Evolutionary conservation across 2,797 vertebrate genomes (phyloP), one percentile per base, ranked within the genome.

Genomic region (Phataginus tetradactyla): DNA sequence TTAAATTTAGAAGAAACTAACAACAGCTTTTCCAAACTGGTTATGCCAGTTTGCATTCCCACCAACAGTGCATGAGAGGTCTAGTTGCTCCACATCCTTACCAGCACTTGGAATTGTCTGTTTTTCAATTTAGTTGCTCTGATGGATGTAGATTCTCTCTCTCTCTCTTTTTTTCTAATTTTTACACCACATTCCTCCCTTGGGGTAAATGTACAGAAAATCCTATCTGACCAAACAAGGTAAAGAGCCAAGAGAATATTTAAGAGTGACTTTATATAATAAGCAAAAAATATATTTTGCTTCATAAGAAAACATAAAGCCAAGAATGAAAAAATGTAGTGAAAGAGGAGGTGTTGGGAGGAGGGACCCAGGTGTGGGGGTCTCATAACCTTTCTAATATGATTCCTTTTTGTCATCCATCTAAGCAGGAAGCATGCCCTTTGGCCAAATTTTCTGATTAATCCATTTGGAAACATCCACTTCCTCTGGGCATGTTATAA

Each of bases 191-290:
- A 63, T 95, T 42, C 49, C 12, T 89, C 39, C 69, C 23, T 79
- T 84, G 80, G 37, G 8, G 66, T 86, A 84, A 86, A 80, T 61
- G 66, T 86, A 39, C 9, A 84, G 45, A 86, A 94, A 97, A 79
- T 75, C 69, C 10, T 86, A 32, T 68, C 61, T 94, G 75, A 83
- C 39, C 34, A 90, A 79, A 83, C 37, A 53, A 94, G 17, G 49
- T 63, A 27, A 32, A 69, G 61, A 45, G 66, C 15, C 29, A 90
- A 86, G 37, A 69, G 53, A 37, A 94, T 84, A 90, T 80, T 74
- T 42, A 92, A 92, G 81, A 77, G 17, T 32, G 49, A 78, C 17
- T 69, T 96, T 51, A 86, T 17, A 39, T 61, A 61, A 37, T 81
- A 55, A 55, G 53, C 49, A 94, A 81, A 94, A 89, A 79, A 66